phyloP scores from a whole-genome alignment of 2,113 vertebrate genomes.

The Nymphicus hollandicus region DNA sequence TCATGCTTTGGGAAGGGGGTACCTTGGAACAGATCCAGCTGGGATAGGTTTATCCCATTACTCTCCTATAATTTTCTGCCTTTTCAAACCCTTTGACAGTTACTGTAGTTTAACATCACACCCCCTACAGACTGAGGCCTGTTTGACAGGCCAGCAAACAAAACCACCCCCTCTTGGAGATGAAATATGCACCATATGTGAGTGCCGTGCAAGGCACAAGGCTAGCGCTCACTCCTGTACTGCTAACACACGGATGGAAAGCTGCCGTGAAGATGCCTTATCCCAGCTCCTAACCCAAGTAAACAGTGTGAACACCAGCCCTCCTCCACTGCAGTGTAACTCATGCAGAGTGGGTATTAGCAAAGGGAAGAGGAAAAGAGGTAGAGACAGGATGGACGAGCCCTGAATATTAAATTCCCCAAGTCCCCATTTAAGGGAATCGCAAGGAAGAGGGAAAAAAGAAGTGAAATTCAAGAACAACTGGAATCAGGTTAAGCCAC shows the following conservation, averaged over 20 bases:
- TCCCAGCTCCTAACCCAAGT: neutral
- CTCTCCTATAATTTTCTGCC: constrained; percentile 59
- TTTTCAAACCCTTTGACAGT: constrained; percentile 59
- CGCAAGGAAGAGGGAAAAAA: rapidly evolving
- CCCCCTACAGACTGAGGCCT: constrained; percentile 52
- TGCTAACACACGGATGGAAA: neutral
- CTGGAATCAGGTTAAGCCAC: constrained; percentile 50
- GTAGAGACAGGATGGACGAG: constrained; percentile 32
- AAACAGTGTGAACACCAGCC: neutral
- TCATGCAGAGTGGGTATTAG: neutral
- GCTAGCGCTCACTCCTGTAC: neutral
- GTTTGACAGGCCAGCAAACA: constrained; percentile 46
- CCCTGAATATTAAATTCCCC: constrained; percentile 31
- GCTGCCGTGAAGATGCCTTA: neutral
- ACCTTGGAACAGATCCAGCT: constrained; percentile 45
- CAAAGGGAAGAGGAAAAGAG: neutral
- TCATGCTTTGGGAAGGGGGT: constrained; percentile 43
- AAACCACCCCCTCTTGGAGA: constrained; percentile 9
- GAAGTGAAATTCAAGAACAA: constrained; percentile 34
- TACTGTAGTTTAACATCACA: constrained; percentile 62
- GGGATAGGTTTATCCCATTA: constrained; percentile 65
- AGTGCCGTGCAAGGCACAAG: neutral
- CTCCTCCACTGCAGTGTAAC: neutral
- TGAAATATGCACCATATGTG: constrained; percentile 32
- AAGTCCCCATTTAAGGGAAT: neutral